These are phyloP conservation scores for Galagoides demidoff DNA, from an alignment of 2,797 vertebrate species.

Conservation along the genomic window DNA sequence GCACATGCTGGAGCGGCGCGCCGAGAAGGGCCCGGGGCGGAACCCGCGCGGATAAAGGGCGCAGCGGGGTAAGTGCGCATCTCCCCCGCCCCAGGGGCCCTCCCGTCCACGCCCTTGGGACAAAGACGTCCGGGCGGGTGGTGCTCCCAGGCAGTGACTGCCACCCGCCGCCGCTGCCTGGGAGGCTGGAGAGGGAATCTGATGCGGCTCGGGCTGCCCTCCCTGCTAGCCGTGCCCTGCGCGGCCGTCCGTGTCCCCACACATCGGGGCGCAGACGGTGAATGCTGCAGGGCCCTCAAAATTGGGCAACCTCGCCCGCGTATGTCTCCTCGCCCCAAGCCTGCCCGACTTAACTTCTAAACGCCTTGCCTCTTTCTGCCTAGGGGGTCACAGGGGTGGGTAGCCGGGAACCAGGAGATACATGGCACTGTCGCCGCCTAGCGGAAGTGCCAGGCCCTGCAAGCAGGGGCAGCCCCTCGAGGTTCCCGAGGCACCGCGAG, in stretches of 20 bases:
- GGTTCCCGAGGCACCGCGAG: not conserved
- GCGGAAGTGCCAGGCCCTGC: conserved; percentile 6
- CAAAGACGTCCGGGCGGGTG: conserved; percentile 23
- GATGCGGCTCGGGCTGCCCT: not conserved
- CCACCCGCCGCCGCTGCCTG: not conserved
- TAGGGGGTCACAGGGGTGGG: not conserved
- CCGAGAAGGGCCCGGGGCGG: rapidly evolving
- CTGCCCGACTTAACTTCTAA: not conserved
- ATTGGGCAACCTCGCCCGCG: not conserved
- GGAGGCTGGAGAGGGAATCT: not conserved
- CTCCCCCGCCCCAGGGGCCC: conserved; percentile 44
- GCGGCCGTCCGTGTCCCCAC: not conserved
- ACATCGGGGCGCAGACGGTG: not conserved
- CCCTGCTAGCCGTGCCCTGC: not conserved
- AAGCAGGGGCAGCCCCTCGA: not conserved
- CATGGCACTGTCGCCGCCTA: conserved; percentile 70
- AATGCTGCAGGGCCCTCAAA: not conserved
- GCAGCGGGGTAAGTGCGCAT: not conserved
- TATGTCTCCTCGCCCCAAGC: not conserved
- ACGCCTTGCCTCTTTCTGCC: not conserved
- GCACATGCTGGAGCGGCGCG: conserved; percentile 38
- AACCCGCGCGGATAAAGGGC: not conserved
- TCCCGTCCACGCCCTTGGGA: conserved; percentile 66
- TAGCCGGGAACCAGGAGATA: not conserved
- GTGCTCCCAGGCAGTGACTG: not conserved